phyloP scores from a whole-genome alignment of 2,797 vertebrate genomes.

The Odontamblyopus lacepedii region DNA sequence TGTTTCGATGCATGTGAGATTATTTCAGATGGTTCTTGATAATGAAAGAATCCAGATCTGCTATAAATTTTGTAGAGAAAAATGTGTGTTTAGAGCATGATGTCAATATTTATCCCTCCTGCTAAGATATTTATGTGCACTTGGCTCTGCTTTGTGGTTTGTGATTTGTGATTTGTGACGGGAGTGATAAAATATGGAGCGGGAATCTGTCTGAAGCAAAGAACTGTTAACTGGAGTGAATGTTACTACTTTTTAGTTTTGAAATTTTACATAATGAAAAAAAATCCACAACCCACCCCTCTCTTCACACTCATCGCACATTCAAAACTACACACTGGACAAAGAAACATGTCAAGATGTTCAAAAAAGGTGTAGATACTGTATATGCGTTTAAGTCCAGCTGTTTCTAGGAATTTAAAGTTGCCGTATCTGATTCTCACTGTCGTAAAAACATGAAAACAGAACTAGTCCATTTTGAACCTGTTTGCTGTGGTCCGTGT shows the following conservation, averaged over 20 bases:
- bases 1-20: background rate
- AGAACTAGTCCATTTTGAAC: too few relatives aligned
- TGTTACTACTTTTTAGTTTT: background rate
- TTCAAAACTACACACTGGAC: too few relatives aligned
- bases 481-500: too few relatives aligned
- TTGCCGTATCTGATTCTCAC: too few relatives aligned
- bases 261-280: too few relatives aligned
- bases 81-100: constrained; percentile 1
- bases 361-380: too few relatives aligned
- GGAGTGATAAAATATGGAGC: background rate
- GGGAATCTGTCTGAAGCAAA: background rate
- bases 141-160: background rate
- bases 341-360: too few relatives aligned
- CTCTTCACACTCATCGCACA: too few relatives aligned
- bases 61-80: background rate
- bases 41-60: constrained; percentile 5
- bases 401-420: too few relatives aligned
- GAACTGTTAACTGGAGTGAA: background rate
- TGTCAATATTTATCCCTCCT: constrained; percentile 4
- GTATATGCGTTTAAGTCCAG: too few relatives aligned
- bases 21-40: constrained; percentile 7
- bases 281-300: too few relatives aligned
- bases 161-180: background rate
- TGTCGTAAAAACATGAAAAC: too few relatives aligned
- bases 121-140: background rate